Evolutionary conservation across 1,140 invertebrate genomes (phyloP), one percentile per base, ranked within the genome.

Genomic region (Hesperophylax magnus): DNA sequence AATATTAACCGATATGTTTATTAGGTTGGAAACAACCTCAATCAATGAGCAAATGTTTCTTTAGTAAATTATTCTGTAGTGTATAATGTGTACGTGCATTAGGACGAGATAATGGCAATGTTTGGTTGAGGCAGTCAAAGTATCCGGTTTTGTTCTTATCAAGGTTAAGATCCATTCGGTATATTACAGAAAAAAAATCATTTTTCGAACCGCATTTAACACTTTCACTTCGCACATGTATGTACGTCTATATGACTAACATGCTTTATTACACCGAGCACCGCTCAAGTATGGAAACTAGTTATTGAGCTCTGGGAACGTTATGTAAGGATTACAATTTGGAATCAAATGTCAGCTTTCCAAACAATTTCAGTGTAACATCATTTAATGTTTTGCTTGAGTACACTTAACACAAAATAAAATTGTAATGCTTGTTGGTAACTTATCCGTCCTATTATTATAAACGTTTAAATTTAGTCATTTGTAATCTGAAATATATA

Each of bases 291-390:
- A 31, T 72, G 11, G 47, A 72, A 72, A 72, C 69, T 72, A 54
- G 69, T 72, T 72, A 72, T 72, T 27, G n/a, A 72, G 24, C 6
- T 22, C n/a, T 27, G 18, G 27, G 54, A 72, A 54, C 15, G 69
- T 72, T 72, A 72, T 27, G 69, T 24, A 53, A 72, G 24, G 69
- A n/a, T 54, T 54, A 54, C 52, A 72, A 72, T 72, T 72, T 72
- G 18, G 39, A 72, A 72, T 72, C 14, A 72, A 72, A 72, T 72
- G 69, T 72, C 69, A 72, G 54, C 69, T 72, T 72, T 72, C 69
- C 22, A 69, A 69, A 61, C 20, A 61, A 15, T 61, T 20, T 47
- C 8, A 47, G 11, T 11, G 39, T 47, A 47, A 47, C 39, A 47
- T 47, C 39, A 47, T 47, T 47, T 47, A 47, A 14, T 14, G 39